Conservation (phyloP, 2,113 vertebrate genomes). For the Seriola dumerili region DNA sequence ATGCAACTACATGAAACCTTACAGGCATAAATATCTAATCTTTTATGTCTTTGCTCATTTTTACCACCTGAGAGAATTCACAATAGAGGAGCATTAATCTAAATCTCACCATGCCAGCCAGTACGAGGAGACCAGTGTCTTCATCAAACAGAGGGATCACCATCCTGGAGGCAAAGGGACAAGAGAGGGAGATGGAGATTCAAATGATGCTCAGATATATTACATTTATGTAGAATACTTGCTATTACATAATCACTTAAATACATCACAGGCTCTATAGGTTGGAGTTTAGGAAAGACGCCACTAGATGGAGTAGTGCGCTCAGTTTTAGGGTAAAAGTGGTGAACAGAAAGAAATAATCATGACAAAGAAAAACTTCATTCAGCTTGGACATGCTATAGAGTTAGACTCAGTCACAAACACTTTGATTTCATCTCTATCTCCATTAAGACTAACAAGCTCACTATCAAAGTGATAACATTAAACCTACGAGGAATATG, state of each 20-base stretch:
- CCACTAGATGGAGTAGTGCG: slow-evolving; percentile 68
- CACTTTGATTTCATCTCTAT: not conserved
- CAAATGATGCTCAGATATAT: not conserved
- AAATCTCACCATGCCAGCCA: slow-evolving; percentile 90
- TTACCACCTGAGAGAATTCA: not conserved
- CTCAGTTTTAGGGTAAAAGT: not conserved
- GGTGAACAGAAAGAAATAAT: not conserved
- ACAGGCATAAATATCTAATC: not conserved
- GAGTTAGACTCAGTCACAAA: too few species aligned
- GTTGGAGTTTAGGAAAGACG: not conserved
- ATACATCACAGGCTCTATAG: not conserved
- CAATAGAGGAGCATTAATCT: not conserved
- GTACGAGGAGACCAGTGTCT: slow-evolving; percentile 90
- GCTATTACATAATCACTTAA: not conserved
- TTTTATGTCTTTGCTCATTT: not conserved
- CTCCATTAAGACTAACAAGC: too few species aligned
- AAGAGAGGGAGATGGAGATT: not conserved
- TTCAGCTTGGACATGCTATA: too few species aligned
- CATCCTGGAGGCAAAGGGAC: slow-evolving; percentile 78
- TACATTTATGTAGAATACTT: not conserved
- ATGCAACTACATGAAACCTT: not conserved
- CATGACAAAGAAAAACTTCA: not conserved
- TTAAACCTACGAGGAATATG: not conserved
- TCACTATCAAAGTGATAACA: not conserved
- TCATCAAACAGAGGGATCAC: slow-evolving; percentile 91